A percentile compares a stretch with the other conserved stretches of the same genome.
phyloP scores from a whole-genome alignment of 2,888 invertebrate genomes.

The Junonia oenone region DNA sequence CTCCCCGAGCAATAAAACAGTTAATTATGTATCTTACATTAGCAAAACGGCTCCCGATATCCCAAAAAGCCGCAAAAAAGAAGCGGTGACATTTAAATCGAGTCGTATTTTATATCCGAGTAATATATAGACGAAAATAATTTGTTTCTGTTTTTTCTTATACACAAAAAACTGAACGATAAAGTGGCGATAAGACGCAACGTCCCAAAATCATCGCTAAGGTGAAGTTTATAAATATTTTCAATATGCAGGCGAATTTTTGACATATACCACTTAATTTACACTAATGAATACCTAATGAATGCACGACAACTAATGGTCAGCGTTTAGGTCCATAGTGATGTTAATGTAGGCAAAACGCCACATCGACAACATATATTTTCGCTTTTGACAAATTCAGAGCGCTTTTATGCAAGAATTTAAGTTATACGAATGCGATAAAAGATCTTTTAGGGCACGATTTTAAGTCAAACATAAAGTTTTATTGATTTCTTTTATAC shows the following conservation, averaged over 20 bases:
- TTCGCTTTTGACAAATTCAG: not conserved
- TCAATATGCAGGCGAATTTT: constrained; percentile 58
- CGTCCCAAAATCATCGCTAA: constrained; percentile 46
- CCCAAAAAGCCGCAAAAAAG: constrained; percentile 43
- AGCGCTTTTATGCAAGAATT: not conserved
- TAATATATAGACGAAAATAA: constrained; percentile 25
- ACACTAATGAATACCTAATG: constrained; percentile 72
- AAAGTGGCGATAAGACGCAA: constrained; percentile 38
- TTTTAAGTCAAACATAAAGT: not conserved
- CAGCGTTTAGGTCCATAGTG: constrained; percentile 18
- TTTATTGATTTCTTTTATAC: not conserved
- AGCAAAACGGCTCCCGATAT: constrained; percentile 60
- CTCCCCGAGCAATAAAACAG: constrained; percentile 58
- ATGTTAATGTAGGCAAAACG: constrained; percentile 3
- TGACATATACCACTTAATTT: constrained; percentile 78
- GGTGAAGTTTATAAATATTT: constrained; percentile 69
- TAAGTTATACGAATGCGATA: constrained; percentile 1
- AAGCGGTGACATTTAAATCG: constrained; percentile 55
- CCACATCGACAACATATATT: constrained; percentile 13
- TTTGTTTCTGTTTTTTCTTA: constrained; percentile 25
- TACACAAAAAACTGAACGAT: constrained; percentile 8
- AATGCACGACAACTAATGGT: constrained; percentile 60
- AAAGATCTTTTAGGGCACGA: not conserved
- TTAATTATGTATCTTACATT: constrained; percentile 67
- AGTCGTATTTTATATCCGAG: constrained; percentile 23